Evolutionary conservation across 2,113 vertebrate genomes (phyloP).

Genomic region (Actenoides hombroni): DNA sequence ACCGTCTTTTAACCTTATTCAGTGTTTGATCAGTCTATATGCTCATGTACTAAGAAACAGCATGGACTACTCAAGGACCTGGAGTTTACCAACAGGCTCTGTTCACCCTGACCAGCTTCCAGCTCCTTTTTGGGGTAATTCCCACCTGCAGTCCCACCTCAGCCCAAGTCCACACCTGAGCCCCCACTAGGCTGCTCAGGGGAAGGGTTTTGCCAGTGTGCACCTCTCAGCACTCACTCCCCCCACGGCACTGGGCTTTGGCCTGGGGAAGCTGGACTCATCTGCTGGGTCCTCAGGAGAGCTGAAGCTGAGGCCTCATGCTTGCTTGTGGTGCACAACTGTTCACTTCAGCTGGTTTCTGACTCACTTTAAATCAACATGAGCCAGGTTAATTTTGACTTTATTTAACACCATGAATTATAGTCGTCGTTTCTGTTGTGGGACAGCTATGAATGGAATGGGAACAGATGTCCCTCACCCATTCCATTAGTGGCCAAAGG

Average conservation of each 20-base stretch:
- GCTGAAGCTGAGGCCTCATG: fast-evolving
- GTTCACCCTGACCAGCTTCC: background rate
- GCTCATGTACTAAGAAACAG: background rate
- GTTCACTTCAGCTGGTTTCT: background rate
- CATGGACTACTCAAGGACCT: fast-evolving
- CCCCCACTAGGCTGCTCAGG: fast-evolving
- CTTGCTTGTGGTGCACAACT: fast-evolving
- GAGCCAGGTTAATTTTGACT: background rate
- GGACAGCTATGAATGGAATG: background rate
- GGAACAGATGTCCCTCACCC: background rate
- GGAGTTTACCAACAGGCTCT: background rate
- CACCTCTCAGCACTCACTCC: fast-evolving
- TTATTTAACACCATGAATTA: background rate
- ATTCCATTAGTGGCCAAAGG: fast-evolving
- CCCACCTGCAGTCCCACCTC: background rate
- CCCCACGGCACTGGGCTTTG: fast-evolving
- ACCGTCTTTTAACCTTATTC: background rate
- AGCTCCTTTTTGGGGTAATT: background rate
- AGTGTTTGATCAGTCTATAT: background rate
- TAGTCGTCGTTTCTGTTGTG: background rate
- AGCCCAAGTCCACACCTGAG: background rate
- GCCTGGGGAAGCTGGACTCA: fast-evolving
- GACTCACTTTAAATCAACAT: background rate
- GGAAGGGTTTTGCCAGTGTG: background rate
- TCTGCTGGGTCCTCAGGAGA: background rate